phyloP scores from a whole-genome alignment of 1,140 invertebrate species.

The Drosophila mayri region DNA sequence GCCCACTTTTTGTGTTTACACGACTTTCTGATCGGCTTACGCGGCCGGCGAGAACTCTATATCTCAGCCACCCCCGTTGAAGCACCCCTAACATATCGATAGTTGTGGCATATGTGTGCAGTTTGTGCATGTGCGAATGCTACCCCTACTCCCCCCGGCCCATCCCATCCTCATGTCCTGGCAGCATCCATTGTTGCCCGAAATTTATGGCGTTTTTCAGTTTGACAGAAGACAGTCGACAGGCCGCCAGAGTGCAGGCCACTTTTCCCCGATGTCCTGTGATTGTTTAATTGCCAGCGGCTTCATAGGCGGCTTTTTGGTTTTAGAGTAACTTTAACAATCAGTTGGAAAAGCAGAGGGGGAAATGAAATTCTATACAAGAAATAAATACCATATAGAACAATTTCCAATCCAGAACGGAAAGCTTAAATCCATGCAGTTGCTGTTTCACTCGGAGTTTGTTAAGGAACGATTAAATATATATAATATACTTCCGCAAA shows the following conservation, averaged over 20 bases:
- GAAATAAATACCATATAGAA: too few relatives aligned
- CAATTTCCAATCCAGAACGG: not conserved
- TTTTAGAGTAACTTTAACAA: conserved; percentile 43
- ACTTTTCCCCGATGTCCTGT: conserved; percentile 23
- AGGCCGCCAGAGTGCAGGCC: conserved; percentile 27
- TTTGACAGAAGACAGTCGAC: conserved; percentile 58
- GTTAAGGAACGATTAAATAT: too few relatives aligned
- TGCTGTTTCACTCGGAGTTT: not conserved
- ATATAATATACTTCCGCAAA: too few relatives aligned
- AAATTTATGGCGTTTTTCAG: conserved; percentile 84
- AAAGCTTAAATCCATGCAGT: too few relatives aligned
- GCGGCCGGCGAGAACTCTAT: conserved; percentile 1
- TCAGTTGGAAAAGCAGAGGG: not conserved
- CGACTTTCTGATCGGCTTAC: conserved; percentile 74
- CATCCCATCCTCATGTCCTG: conserved; percentile 37
- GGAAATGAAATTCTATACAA: not conserved
- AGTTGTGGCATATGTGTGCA: conserved; percentile 71
- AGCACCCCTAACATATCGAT: conserved; percentile 43
- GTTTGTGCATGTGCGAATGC: conserved; percentile 73
- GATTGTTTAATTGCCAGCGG: conserved; percentile 22
- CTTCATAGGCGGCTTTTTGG: conserved; percentile 17
- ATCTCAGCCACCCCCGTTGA: conserved; percentile 35
- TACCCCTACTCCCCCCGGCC: conserved; percentile 16
- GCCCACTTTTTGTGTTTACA: conserved; percentile 57
- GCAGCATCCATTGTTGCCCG: conserved; percentile 44